Percentiles rank a stretch among this genome's conserved stretches.
Conservation (phyloP, 2,888 invertebrate genomes). For the Xanthia togata region DNA sequence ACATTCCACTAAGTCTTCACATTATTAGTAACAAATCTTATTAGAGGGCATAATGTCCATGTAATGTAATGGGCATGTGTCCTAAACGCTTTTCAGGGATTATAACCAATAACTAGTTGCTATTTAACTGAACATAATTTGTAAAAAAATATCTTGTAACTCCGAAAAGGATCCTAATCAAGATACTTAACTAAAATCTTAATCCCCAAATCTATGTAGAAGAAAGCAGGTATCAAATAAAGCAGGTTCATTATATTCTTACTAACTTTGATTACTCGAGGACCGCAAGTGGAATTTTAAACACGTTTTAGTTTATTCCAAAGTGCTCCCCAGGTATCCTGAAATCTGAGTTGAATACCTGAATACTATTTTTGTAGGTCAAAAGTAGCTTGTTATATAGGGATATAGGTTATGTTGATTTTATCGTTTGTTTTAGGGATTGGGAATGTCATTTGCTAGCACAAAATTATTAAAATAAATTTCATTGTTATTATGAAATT, state of each 20-base stretch:
- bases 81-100: background rate
- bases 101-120: background rate
- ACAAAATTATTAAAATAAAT: too few species aligned
- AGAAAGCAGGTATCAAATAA: conserved; percentile 29
- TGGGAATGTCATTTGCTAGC: background rate
- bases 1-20: too few species aligned
- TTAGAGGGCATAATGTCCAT: too few species aligned
- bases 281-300: conserved; percentile 59
- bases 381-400: conserved; percentile 12
- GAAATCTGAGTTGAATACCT: conserved; percentile 51
- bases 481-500: too few species aligned
- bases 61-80: too few species aligned
- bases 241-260: conserved; percentile 56
- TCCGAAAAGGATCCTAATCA: background rate
- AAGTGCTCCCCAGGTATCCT: conserved; percentile 51
- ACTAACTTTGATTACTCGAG: conserved; percentile 57
- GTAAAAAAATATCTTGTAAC: background rate
- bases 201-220: conserved; percentile 4
- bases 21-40: too few species aligned
- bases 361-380: conserved; percentile 48
- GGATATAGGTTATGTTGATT: conserved; percentile 5
- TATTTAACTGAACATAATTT: background rate
- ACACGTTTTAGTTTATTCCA: conserved; percentile 49
- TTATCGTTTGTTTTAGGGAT: background rate
- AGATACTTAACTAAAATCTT: conserved; percentile 13